phyloP scores from a whole-genome alignment of 2,113 vertebrate genomes.

The Hepsetus odoe region DNA sequence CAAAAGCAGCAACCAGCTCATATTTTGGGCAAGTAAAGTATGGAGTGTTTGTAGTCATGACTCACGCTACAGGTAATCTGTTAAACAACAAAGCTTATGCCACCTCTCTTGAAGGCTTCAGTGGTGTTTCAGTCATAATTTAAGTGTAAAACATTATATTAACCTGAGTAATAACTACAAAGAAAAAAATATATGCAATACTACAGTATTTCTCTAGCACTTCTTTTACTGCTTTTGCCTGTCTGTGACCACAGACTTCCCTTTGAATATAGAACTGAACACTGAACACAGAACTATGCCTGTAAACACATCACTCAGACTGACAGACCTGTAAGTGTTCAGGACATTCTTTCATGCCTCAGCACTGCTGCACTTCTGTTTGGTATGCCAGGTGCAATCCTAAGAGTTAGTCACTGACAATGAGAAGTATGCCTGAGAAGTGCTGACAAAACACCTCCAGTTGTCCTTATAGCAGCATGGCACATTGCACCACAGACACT shows the following conservation, averaged over 20 bases:
- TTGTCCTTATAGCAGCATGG: not conserved
- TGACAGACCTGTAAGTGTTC: not conserved
- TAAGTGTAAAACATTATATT: conserved; percentile 2
- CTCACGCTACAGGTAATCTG: conserved; percentile 22
- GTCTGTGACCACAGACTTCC: not conserved
- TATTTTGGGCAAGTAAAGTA: conserved; percentile 47
- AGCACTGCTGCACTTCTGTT: not conserved
- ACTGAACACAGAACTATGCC: no score
- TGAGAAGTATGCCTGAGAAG: not conserved
- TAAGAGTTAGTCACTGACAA: not conserved
- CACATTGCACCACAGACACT: not conserved
- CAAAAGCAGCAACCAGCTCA: conserved; percentile 40
- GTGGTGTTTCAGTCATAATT: conserved; percentile 11
- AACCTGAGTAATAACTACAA: not conserved
- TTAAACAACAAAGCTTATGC: conserved; percentile 27
- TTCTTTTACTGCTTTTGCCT: not conserved
- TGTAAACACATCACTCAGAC: not conserved
- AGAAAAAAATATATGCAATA: not conserved
- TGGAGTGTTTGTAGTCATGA: conserved; percentile 34
- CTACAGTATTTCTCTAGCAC: not conserved
- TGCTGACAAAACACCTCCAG: not conserved
- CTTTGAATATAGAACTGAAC: conserved; percentile 7
- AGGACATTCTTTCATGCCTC: not conserved
- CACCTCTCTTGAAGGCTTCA: not conserved
- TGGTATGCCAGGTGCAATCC: not conserved